These are phyloP conservation scores for Poecilia latipinna DNA, from an alignment of 2,113 vertebrate species.

Conservation along the genomic window DNA sequence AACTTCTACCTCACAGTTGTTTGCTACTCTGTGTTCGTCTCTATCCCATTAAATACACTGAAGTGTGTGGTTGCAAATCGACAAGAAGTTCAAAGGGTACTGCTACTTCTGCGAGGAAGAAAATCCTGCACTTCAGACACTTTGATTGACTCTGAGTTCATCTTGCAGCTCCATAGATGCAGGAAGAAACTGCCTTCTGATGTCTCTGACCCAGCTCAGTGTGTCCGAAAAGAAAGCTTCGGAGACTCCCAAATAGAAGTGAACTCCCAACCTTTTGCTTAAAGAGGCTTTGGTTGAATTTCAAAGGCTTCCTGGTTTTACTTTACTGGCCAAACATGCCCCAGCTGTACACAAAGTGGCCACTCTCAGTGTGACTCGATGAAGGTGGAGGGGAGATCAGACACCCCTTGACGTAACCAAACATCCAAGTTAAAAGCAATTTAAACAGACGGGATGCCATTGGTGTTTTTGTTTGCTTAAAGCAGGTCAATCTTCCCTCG, in stretches of 20 bases:
- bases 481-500: conserved; percentile 60
- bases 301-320: conserved; percentile 85
- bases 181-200: conserved; percentile 37
- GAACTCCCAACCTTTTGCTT: conserved; percentile 75
- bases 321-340: conserved; percentile 79
- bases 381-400: conserved; percentile 62
- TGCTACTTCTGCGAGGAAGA: not conserved
- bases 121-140: conserved; percentile 8
- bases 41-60: too few species aligned
- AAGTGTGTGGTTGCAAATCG: too few species aligned
- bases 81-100: too few species aligned
- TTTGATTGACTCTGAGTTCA: conserved; percentile 27
- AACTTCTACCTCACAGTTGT: too few species aligned
- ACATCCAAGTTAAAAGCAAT: conserved; percentile 67
- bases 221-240: conserved; percentile 62
- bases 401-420: conserved; percentile 72
- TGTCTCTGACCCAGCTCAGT: conserved; percentile 62
- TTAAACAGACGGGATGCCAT: conserved; percentile 60
- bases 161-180: conserved; percentile 31
- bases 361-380: conserved; percentile 61
- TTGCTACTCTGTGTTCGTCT: too few species aligned
- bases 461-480: conserved; percentile 64
- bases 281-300: conserved; percentile 76
- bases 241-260: conserved; percentile 67
- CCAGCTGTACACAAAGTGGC: conserved; percentile 73